These are phyloP conservation scores for Umimayanthus kanabou DNA, from an alignment of 92 coral and sea anemone species.

Conservation along the genomic window DNA sequence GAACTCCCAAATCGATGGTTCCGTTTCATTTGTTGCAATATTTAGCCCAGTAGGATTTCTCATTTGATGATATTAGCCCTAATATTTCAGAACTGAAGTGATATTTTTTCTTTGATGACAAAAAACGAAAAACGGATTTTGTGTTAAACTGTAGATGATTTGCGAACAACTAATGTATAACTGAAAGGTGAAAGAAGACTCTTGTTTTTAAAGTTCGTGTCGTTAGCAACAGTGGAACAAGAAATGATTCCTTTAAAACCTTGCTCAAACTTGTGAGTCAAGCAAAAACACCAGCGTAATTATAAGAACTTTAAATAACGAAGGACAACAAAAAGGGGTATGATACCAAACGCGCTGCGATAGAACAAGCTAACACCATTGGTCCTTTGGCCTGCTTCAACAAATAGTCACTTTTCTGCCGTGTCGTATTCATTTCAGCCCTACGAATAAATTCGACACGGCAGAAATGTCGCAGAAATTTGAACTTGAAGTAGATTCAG, in stretches of 20 bases:
- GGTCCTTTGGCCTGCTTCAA: neutral
- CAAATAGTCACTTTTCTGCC: neutral
- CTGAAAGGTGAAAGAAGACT: no score
- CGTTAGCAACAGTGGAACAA: no score
- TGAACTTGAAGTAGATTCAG: no score
- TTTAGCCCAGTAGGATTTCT: neutral
- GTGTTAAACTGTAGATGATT: neutral
- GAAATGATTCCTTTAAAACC: no score
- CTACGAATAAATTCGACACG: no score
- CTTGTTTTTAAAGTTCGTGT: no score
- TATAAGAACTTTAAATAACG: no score
- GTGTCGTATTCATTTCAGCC: neutral
- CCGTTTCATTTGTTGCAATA: neutral
- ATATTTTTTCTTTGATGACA: neutral
- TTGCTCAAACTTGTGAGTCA: no score
- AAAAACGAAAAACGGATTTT: neutral
- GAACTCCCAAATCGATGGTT: neutral
- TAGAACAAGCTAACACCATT: neutral
- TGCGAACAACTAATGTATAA: no score
- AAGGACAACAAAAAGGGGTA: neutral
- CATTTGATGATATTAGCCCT: neutral
- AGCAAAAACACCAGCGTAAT: no score
- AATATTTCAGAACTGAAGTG: neutral
- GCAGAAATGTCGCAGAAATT: no score
- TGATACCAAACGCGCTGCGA: neutral